phyloP scores from a whole-genome alignment of 2,888 invertebrate species.

The Drosophila infuscata region DNA sequence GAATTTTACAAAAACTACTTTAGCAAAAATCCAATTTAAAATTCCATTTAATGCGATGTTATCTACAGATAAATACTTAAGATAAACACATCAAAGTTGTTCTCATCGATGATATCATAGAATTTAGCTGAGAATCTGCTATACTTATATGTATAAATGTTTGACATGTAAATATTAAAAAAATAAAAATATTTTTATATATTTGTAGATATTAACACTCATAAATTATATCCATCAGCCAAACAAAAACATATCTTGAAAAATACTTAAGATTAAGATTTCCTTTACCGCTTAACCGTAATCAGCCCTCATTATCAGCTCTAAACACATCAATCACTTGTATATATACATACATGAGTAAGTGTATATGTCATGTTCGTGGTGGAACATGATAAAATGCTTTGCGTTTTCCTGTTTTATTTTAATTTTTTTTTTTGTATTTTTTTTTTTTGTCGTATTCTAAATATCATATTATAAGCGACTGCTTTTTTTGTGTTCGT shows the following conservation, averaged over 20 bases:
- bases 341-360: not conserved
- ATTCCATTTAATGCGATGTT: slow-evolving; percentile 1
- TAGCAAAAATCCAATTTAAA: not conserved
- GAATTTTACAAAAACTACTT: not conserved
- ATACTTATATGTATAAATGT: not conserved
- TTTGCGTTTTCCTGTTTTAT: slow-evolving; percentile 10
- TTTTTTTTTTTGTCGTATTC: slow-evolving; percentile 25
- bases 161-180: not conserved
- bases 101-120: not conserved
- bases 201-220: not conserved
- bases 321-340: slow-evolving; percentile 18
- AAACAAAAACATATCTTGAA: not conserved
- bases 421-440: not conserved
- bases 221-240: not conserved
- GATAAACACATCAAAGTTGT: not conserved
- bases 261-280: not conserved
- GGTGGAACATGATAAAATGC: slow-evolving; percentile 8
- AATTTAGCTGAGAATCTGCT: not conserved
- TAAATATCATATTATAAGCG: slow-evolving; percentile 43
- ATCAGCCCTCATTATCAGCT: slow-evolving; percentile 4
- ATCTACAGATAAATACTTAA: not conserved
- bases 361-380: slow-evolving; percentile 12
- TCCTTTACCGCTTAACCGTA: not conserved
- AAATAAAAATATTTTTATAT: not conserved
- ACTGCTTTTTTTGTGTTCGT: slow-evolving; percentile 34